phyloP scores from a whole-genome alignment of 2,797 vertebrate genomes.

The Falco columbarius region DNA sequence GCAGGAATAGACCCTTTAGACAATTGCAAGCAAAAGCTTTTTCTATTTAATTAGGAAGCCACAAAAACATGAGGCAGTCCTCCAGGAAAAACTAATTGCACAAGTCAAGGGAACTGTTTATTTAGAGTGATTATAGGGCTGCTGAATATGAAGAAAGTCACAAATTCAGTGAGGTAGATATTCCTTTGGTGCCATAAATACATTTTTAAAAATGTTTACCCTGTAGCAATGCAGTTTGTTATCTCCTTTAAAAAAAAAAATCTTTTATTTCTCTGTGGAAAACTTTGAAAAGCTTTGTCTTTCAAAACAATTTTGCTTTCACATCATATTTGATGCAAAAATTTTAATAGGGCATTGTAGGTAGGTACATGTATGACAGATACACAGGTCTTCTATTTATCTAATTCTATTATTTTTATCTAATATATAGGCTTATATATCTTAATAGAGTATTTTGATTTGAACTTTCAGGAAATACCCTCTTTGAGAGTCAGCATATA shows the following conservation, averaged over 20 bases:
- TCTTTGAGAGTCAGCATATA: not conserved
- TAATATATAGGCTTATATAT: not conserved
- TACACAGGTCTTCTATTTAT: not conserved
- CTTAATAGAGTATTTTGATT: not conserved
- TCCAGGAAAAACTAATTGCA: slow-evolving; percentile 29
- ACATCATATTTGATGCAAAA: not conserved
- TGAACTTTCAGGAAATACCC: not conserved
- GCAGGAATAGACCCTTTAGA: not conserved
- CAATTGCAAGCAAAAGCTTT: not conserved
- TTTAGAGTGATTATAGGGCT: not conserved
- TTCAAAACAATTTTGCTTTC: not conserved
- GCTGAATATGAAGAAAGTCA: slow-evolving; percentile 14
- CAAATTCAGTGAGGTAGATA: not conserved
- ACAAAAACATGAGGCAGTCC: not conserved
- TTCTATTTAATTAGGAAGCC: not conserved
- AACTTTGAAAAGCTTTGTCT: not conserved
- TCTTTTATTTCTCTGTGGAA: not conserved
- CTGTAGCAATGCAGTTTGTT: not conserved
- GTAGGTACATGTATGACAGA: not conserved
- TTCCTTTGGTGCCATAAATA: not conserved
- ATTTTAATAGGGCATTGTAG: not conserved
- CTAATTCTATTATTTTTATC: not conserved
- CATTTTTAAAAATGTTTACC: not conserved
- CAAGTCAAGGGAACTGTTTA: slow-evolving; percentile 1
- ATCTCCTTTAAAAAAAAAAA: not conserved